Evolutionary conservation across 1,140 invertebrate species (phyloP).

Genomic region (Scaptodrosophila lebanonensis): DNA sequence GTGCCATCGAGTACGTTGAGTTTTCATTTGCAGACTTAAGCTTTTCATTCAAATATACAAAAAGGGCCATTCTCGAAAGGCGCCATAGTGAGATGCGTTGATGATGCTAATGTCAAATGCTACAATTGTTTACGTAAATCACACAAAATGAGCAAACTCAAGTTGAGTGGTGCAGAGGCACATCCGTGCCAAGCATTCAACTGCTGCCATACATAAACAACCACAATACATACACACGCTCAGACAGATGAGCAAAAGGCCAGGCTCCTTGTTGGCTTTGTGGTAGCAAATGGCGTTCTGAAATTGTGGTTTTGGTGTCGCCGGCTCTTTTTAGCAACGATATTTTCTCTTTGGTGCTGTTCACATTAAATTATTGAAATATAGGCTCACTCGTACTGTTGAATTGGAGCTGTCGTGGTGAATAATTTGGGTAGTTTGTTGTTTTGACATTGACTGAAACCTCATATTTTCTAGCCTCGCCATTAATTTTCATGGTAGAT

Average conservation of each 20-base stretch:
- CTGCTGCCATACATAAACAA: background rate
- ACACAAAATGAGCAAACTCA: slow-evolving; percentile 30
- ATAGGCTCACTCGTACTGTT: slow-evolving; percentile 28
- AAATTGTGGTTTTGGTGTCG: slow-evolving; percentile 29
- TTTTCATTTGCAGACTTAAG: background rate
- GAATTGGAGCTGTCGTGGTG: background rate
- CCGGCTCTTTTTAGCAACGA: slow-evolving; percentile 26
- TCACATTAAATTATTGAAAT: slow-evolving; percentile 49
- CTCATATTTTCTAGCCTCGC: too few relatives aligned
- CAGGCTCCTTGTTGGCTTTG: slow-evolving; percentile 26
- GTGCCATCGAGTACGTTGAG: slow-evolving; percentile 30
- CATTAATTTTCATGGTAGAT: too few relatives aligned
- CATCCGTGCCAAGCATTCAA: too few relatives aligned
- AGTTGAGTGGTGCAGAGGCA: too few relatives aligned
- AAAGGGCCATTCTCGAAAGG: background rate
- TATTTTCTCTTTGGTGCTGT: slow-evolving; percentile 28
- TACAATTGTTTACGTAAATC: slow-evolving; percentile 69
- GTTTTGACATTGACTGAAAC: too few relatives aligned
- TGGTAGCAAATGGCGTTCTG: slow-evolving; percentile 32
- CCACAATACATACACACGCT: slow-evolving; percentile 6
- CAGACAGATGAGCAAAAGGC: background rate
- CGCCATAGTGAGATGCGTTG: background rate
- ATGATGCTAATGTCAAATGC: slow-evolving; percentile 36
- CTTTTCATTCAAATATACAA: too few relatives aligned
- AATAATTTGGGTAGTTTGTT: background rate